Evolutionary conservation across 2,113 vertebrate species (phyloP), one percentile per base, ranked within the genome.

Genomic region (Gasterosteus aculeatus): DNA sequence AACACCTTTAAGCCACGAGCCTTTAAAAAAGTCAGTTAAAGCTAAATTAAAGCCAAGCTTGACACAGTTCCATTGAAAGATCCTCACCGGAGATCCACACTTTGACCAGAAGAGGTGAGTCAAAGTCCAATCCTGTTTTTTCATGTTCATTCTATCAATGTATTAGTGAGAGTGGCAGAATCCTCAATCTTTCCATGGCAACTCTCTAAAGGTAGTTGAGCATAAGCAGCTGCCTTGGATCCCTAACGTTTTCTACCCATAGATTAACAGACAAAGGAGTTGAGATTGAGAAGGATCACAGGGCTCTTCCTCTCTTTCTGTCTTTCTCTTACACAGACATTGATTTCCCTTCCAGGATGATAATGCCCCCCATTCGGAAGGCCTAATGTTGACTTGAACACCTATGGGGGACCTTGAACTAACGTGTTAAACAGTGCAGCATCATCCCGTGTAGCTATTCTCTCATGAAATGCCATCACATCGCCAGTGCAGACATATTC

Each of bases 341-440:
- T 33, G 33, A 33, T 33, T 33, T 33, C 11, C 38, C 31, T 67
- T 38, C 31, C 46, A 67, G 7, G 31, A 53, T 53, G 7, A 53
- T 10, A 53, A 22, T 53, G 12, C 12, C 11, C 4, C 19, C 2
- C 9, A 4, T 67, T 38, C 38, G 22, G 19, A 39, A 12, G 65
- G 18, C 19, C 35, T 64, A 4, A 54, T 44, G 60, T 62, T 26
- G 31, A 14, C 35, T 54, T 42, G 16, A 62, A 19, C n/a, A 69
- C 53, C 16, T 60, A 10, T 33, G 39, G 60, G 46, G 51, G 41
- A 57, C 57, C 57, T 62, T 74, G 51, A 18, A 69, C 46, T 15
- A 22, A 26, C 6, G 26, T 60, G 54, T 42, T 42, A 51, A 31
- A 64, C 49, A 56, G 9, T 9, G 35, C 35, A 22, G 22, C 51